Conservation (phyloP, 2,113 vertebrate genomes). For the Halichoeres trimaculatus region DNA sequence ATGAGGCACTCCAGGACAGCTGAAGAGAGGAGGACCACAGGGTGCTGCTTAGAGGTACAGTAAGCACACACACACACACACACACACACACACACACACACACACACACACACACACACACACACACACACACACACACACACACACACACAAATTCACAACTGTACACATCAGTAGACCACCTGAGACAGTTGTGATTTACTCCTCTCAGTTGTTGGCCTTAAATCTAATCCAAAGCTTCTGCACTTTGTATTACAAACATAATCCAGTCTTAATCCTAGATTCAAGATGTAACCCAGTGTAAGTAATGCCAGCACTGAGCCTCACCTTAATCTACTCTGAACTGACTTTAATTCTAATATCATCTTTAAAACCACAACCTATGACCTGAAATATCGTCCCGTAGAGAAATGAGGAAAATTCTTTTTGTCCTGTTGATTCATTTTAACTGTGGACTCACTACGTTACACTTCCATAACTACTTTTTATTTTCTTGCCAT, state of each 20-base stretch:
- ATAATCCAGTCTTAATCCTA: constrained; percentile 39
- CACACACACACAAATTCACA: too few relatives aligned
- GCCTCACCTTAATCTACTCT: constrained; percentile 19
- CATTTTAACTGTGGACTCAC: too few relatives aligned
- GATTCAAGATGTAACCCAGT: constrained; percentile 5
- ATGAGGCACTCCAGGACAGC: constrained; percentile 62
- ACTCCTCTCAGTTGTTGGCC: constrained; percentile 9
- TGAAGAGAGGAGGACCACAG: constrained; percentile 54
- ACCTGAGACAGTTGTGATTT: not conserved
- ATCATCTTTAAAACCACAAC: constrained; percentile 15
- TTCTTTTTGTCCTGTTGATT: not conserved
- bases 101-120: not conserved
- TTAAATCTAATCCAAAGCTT: constrained; percentile 4
- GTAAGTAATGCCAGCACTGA: constrained; percentile 13
- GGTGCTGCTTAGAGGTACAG: constrained; percentile 54
- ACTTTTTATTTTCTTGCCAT: too few relatives aligned
- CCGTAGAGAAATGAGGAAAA: not conserved
- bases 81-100: not conserved
- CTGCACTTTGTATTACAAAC: constrained; percentile 12
- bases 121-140: not conserved
- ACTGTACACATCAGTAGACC: not conserved
- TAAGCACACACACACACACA: not conserved
- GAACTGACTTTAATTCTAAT: constrained; percentile 23
- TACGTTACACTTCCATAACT: too few relatives aligned
- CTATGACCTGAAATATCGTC: constrained; percentile 23